Evolutionary conservation across 2,888 invertebrate genomes (phyloP).

Genomic region (Agonum fuliginosum): DNA sequence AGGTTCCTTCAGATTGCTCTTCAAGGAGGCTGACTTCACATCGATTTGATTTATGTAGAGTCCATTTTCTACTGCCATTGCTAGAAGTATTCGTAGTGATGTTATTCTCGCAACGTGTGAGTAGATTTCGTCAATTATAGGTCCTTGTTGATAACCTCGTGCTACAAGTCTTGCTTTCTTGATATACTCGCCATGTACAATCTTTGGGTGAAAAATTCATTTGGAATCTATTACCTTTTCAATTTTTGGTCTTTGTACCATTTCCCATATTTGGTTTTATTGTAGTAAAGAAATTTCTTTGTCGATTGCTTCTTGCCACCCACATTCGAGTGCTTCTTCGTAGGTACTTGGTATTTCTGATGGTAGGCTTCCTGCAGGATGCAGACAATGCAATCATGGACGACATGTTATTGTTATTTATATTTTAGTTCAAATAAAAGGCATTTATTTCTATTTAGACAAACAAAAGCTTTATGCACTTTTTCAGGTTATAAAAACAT

Average conservation of each 20-base stretch:
- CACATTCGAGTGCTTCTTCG: too few species aligned
- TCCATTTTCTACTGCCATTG: slow-evolving; percentile 60
- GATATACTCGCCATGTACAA: too few species aligned
- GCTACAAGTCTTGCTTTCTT: too few species aligned
- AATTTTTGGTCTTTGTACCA: background rate
- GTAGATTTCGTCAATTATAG: slow-evolving; percentile 61
- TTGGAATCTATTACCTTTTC: too few species aligned
- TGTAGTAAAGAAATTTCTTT: background rate
- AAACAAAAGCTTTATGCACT: too few species aligned
- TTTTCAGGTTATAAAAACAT: too few species aligned
- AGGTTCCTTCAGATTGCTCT: background rate
- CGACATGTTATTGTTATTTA: background rate
- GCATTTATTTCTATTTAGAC: too few species aligned
- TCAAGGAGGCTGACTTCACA: slow-evolving; percentile 61
- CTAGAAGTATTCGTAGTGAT: slow-evolving; percentile 62
- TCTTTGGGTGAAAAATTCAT: too few species aligned
- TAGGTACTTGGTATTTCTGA: background rate
- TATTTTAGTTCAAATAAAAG: too few species aligned
- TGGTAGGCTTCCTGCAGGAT: background rate
- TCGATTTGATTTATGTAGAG: slow-evolving; percentile 57
- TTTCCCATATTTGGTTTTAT: background rate
- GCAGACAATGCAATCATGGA: background rate
- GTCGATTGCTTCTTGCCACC: too few species aligned
- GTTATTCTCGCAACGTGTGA: slow-evolving; percentile 63
- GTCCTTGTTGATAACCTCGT: background rate